Evolutionary conservation across 2,888 invertebrate species (phyloP).

Genomic region (Syrphus vitripennis): DNA sequence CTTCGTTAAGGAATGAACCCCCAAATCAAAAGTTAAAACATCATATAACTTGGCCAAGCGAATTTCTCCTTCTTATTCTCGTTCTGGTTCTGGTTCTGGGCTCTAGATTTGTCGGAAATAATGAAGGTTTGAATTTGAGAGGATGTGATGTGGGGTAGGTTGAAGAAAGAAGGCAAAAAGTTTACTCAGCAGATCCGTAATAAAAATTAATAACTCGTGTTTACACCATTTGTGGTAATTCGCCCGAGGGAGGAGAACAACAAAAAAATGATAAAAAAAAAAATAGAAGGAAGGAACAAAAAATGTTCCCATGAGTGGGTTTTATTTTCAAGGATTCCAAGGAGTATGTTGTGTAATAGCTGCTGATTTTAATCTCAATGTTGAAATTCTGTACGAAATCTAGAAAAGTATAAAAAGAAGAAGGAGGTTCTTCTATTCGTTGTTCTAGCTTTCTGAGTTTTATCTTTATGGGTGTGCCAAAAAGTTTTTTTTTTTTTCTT

Average conservation of each 20-base stretch:
- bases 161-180: neutral
- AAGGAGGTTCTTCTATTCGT: neutral
- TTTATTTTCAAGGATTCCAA: slow-evolving; percentile 20
- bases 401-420: neutral
- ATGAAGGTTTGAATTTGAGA: neutral
- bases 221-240: slow-evolving; percentile 58
- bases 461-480: slow-evolving; percentile 7
- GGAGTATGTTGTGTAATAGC: slow-evolving; percentile 10
- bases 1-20: slow-evolving; percentile 33
- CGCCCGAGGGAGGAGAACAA: slow-evolving; percentile 28
- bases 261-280: neutral
- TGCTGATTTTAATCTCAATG: slow-evolving; percentile 34
- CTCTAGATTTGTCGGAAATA: neutral
- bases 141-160: neutral
- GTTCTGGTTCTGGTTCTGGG: no score
- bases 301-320: slow-evolving; percentile 1
- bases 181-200: slow-evolving; percentile 45
- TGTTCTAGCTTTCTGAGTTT: neutral
- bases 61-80: no score
- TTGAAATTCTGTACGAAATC: neutral
- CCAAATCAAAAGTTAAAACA: slow-evolving; percentile 56
- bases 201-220: slow-evolving; percentile 63
- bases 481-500: neutral
- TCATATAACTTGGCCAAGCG: slow-evolving; percentile 24
- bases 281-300: neutral